These are phyloP conservation scores for Achlya flavicornis DNA, from an alignment of 2,888 invertebrate species.

Conservation along the genomic window DNA sequence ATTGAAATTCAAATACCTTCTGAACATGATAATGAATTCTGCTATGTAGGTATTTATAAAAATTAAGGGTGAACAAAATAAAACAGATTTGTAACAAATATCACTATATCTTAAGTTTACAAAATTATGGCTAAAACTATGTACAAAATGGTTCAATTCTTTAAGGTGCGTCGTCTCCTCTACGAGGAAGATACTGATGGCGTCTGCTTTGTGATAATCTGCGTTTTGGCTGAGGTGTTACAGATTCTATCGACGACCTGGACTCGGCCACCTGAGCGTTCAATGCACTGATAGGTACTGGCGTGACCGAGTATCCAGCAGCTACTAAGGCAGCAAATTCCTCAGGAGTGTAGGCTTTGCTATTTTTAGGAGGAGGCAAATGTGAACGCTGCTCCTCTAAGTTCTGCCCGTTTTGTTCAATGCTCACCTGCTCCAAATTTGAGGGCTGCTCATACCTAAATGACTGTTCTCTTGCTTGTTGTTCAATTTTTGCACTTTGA, in stretches of 20 bases:
- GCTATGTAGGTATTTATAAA: not conserved
- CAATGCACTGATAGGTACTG: slow-evolving; percentile 69
- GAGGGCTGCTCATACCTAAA: slow-evolving; percentile 20
- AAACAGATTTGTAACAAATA: slow-evolving; percentile 47
- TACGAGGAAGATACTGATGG: slow-evolving; percentile 73
- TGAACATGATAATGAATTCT: not conserved
- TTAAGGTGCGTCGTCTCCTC: slow-evolving; percentile 77
- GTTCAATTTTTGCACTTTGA: slow-evolving; percentile 45
- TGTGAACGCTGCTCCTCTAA: slow-evolving; percentile 69
- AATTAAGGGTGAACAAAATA: slow-evolving; percentile 16
- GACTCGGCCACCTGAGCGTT: slow-evolving; percentile 67
- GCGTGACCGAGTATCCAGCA: slow-evolving; percentile 79
- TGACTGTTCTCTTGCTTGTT: slow-evolving; percentile 26
- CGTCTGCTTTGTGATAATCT: slow-evolving; percentile 59
- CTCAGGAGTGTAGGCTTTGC: slow-evolving; percentile 79
- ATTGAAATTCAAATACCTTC: too few species aligned
- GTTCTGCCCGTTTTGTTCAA: slow-evolving; percentile 62
- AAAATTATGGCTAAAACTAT: slow-evolving; percentile 60
- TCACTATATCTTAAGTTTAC: slow-evolving; percentile 64
- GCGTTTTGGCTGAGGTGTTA: slow-evolving; percentile 49
- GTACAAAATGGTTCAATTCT: slow-evolving; percentile 56
- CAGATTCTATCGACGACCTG: slow-evolving; percentile 61
- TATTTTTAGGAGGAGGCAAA: slow-evolving; percentile 79
- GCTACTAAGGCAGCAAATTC: slow-evolving; percentile 78
- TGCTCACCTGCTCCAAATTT: slow-evolving; percentile 47